Evolutionary conservation across 2,797 vertebrate species (phyloP), one percentile per base, ranked within the genome.

Genomic region (Peromyscus eremicus): DNA sequence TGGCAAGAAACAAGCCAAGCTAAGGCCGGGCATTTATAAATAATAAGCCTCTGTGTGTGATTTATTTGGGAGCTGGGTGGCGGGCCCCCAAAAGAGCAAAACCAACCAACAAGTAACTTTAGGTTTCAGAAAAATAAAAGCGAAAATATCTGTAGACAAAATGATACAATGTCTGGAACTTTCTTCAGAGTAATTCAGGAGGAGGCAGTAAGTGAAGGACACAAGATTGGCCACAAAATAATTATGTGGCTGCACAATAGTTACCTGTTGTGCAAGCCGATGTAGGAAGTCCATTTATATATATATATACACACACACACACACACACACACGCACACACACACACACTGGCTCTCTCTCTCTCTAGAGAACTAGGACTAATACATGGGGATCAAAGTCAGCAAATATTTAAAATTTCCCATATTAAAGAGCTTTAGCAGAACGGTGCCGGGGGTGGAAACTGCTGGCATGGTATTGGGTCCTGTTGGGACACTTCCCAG

Each of bases 111-210:
- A 14, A 55, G 52, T 89, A 25, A 60, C 17, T 37, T 95, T 79
- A 83, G 13, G 27, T 96, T 70, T 95, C 75, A 96, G 92, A 82
- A 64, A 92, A 37, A 86, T 3, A 34, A 13, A 83, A 64, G 14
- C 6, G 32, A 80, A 57, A 92, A 75, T 68, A 80, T 76, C 17
- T 85, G 29, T 32, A 85, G 16, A 62, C 75, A 46, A 88, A 96
- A 95, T 89, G 6, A 43, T 64, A 79, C 2, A 8, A 62, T 62
- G 27, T 83, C 62, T 79, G 7, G 68, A 91, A 71, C 37, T 27
- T 66, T 68, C 73, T 70, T 88, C 34, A n/a, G 68, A 92, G 34
- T 75, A 60, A 57, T 8, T 60, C 37, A 52, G 25, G 6, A 76
- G 21, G 2, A 14, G 37, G n/a, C 55, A 90, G 57, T 32, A 49